Evolutionary conservation across 2,797 vertebrate species (phyloP).

Genomic region (Oreortyx pictus): DNA sequence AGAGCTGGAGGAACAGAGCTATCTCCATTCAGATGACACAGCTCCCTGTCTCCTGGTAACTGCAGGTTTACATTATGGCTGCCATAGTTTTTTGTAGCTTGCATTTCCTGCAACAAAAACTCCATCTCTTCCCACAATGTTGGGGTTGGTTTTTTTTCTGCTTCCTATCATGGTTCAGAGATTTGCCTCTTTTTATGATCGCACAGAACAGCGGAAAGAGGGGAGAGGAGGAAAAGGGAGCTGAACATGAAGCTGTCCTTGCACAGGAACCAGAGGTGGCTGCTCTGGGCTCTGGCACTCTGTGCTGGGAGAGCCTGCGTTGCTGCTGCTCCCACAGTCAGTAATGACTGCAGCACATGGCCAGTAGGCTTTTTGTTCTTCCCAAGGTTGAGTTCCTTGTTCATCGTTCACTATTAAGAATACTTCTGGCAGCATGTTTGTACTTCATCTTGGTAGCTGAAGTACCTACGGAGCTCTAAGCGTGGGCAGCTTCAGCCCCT

Average conservation of each 20-base stretch:
- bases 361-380: background rate
- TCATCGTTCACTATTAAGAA: background rate
- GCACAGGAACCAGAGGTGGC: background rate
- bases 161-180: background rate
- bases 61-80: background rate
- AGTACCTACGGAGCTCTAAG: background rate
- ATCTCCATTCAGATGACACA: background rate
- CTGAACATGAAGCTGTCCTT: background rate
- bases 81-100: background rate
- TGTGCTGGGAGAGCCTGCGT: background rate
- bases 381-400: background rate
- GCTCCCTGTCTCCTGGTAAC: background rate
- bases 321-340: background rate
- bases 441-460: slow-evolving; percentile 1
- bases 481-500: slow-evolving; percentile 13
- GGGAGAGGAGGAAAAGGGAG: background rate
- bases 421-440: background rate
- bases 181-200: background rate
- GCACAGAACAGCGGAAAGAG: background rate
- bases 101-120: too few species aligned
- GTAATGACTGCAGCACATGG: background rate
- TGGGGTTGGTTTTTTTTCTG: background rate
- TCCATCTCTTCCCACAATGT: too few species aligned
- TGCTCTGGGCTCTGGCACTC: background rate
- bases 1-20: background rate